A percentile compares a stretch with the other conserved stretches of the same genome.
These are phyloP conservation scores for Lucilia sericata DNA, from an alignment of 1,140 invertebrate species.

Conservation along the genomic window DNA sequence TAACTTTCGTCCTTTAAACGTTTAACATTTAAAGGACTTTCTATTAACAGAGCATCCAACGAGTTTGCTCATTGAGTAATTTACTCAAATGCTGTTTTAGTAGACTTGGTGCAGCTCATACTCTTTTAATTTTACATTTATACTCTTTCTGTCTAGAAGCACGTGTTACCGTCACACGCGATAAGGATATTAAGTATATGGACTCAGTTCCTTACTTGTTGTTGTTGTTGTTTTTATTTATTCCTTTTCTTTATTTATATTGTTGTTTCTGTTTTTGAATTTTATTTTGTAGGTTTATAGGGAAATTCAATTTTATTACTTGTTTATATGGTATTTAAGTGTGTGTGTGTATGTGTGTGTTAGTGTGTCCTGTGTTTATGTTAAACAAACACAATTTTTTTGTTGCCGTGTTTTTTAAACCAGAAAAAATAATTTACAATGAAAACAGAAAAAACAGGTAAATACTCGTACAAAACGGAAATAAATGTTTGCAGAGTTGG, in stretches of 20 bases:
- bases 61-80: not conserved
- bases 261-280: not conserved
- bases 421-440: not conserved
- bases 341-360: not conserved
- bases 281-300: conserved; percentile 7
- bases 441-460: not conserved
- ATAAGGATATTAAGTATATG: conserved; percentile 7
- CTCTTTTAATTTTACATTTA: not conserved
- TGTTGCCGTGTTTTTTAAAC: not conserved
- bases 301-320: conserved; percentile 6
- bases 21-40: too few relatives aligned
- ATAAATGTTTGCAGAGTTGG: conserved; percentile 6
- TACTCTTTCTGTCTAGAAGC: not conserved
- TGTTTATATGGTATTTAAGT: conserved; percentile 2
- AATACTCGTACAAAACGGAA: not conserved
- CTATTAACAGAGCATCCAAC: too few relatives aligned
- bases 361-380: not conserved
- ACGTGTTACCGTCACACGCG: conserved; percentile 17
- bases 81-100: too few relatives aligned
- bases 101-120: too few relatives aligned
- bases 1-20: too few relatives aligned
- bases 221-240: conserved; percentile 21
- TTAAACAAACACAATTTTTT: not conserved
- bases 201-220: conserved; percentile 1
- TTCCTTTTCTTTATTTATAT: not conserved